Percentiles rank a stretch among this genome's conserved stretches.
phyloP scores from a whole-genome alignment of 2,113 vertebrate genomes.

The Mustela lutreola region DNA sequence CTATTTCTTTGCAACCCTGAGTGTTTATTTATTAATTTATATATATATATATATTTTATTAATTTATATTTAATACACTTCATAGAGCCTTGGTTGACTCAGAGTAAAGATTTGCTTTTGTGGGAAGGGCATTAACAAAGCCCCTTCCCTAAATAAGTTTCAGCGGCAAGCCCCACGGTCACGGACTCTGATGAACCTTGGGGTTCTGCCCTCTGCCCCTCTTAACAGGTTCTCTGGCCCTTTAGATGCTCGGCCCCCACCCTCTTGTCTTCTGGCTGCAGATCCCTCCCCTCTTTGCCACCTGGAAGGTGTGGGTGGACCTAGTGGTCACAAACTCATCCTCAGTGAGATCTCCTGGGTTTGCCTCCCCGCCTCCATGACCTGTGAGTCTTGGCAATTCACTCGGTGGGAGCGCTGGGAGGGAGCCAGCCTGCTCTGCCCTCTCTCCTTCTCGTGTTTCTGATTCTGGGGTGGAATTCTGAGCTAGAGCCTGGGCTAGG shows the following conservation, averaged over 20 bases:
- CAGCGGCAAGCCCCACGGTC: neutral
- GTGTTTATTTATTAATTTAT: slow-evolving; percentile 19
- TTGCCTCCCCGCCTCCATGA: neutral
- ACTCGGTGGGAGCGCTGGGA: accelerated
- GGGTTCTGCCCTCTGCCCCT: neutral
- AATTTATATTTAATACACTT: neutral
- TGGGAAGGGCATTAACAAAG: neutral
- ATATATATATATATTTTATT: neutral
- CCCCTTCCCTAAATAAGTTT: neutral
- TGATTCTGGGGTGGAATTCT: neutral
- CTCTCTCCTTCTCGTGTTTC: neutral
- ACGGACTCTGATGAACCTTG: neutral
- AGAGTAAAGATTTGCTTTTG: neutral
- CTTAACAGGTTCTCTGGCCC: neutral
- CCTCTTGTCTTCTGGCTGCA: neutral
- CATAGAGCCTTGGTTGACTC: neutral
- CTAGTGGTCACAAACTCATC: neutral
- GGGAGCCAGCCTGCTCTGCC: neutral
- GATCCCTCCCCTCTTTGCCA: too few species aligned
- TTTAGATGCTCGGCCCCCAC: neutral
- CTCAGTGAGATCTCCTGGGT: neutral
- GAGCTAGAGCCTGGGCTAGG: neutral
- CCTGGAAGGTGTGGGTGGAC: too few species aligned
- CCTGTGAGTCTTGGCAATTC: neutral
- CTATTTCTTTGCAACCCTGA: neutral